phyloP scores from a whole-genome alignment of 2,113 vertebrate genomes.

The Nothocercus nigrocapillus region DNA sequence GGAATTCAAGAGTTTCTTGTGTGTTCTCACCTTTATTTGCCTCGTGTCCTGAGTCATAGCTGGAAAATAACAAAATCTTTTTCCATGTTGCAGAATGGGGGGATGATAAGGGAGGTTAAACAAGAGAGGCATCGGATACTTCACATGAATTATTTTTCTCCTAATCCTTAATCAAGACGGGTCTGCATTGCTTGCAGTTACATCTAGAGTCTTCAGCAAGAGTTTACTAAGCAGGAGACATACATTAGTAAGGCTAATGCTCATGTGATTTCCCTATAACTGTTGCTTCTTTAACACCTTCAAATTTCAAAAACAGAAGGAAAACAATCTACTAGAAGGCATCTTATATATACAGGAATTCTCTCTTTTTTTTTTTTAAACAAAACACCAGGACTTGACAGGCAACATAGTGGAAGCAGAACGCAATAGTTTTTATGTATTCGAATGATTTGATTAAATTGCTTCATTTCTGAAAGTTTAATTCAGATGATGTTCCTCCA shows the following conservation, averaged over 20 bases:
- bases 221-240: not conserved
- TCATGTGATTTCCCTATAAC: not conserved
- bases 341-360: not conserved
- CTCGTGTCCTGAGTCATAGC: not conserved
- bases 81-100: not conserved
- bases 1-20: not conserved
- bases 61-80: not conserved
- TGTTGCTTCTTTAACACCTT: not conserved
- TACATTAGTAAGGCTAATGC: not conserved
- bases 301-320: not conserved
- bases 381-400: not conserved
- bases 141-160: not conserved
- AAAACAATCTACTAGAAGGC: constrained; percentile 2
- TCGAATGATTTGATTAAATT: not conserved
- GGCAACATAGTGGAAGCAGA: not conserved
- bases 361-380: not conserved
- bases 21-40: not conserved
- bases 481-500: not conserved
- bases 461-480: not conserved
- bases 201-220: not conserved
- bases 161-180: not conserved
- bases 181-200: not conserved
- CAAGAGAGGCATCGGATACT: not conserved
- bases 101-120: not conserved
- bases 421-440: not conserved